Evolutionary conservation across 2,888 invertebrate genomes (phyloP), one percentile per base, ranked within the genome.

Genomic region (Anoplius nigerrimus): DNA sequence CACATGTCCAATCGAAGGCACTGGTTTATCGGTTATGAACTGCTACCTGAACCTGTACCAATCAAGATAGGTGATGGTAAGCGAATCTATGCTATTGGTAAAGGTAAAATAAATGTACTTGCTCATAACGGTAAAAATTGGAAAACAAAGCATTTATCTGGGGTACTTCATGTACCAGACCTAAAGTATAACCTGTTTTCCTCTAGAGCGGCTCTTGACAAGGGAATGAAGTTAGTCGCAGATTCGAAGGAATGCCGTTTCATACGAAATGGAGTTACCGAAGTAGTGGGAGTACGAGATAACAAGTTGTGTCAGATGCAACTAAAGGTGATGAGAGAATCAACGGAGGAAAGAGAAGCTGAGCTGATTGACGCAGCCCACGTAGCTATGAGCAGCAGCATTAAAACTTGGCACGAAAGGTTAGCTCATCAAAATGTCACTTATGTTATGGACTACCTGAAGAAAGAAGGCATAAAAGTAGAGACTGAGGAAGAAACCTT

Each of bases 31-130:
- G 69, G 62, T 0, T 65, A 70, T 13, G 42, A 45, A 46, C n/a
- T 21, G 16, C 53, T 74, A 1, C 5, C 48, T 5, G 16, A 46
- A 0, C 42, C 56, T 0, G 6, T 53, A 0, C 18, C 60, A 13
- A 64, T 77, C 1, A 43, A 53, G 20, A 63, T 76, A 11, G 78
- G 74, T 1, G 63, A 77, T 34, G 77, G 77, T 0, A 60, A 58
- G 0, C 42, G 18, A 0, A 71, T 79, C 0, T 16, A 27, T 0
- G 62, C 74, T 0, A 4, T 54, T 8, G 76, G 72, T 16, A 70
- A 57, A 34, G 70, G 74, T 8, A 24, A 71, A 15, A 74, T 81
- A 4, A 66, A 78, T 8, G 60, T 80, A 0, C 18, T 34, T 0
- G 74, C 76, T 2, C 71, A 66, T 34, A 53, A 78, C 55, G 79